Conservation (phyloP, 1,140 invertebrate genomes). For the Homarus americanus region DNA sequence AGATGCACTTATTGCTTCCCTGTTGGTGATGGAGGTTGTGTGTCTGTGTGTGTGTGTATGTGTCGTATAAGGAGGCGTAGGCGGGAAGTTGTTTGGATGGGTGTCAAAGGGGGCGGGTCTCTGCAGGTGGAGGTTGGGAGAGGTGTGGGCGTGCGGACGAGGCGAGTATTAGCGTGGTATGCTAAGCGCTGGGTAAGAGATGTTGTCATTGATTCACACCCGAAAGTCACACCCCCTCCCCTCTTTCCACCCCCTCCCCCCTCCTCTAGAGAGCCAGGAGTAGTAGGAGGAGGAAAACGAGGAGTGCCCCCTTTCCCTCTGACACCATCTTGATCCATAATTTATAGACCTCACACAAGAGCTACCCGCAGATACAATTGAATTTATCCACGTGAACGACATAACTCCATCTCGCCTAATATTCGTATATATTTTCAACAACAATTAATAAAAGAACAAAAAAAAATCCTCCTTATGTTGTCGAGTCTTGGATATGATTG, state of each 20-base stretch:
- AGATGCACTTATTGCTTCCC: too few species aligned
- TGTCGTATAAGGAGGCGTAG: not conserved
- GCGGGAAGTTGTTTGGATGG: not conserved
- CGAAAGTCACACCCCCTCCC: conserved; percentile 46
- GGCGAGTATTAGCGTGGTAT: conserved; percentile 49
- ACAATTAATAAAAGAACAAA: too few species aligned
- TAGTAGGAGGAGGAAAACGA: too few species aligned
- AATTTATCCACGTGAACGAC: too few species aligned
- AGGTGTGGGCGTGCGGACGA: conserved; percentile 1
- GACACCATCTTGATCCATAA: not conserved
- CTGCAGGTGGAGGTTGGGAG: not conserved
- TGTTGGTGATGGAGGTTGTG: not conserved
- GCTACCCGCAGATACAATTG: not conserved
- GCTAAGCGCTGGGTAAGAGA: conserved; percentile 58
- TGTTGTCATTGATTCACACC: conserved; percentile 66
- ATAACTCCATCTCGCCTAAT: too few species aligned
- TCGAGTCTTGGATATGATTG: too few species aligned
- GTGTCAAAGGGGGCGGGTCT: not conserved
- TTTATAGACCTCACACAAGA: conserved; percentile 6
- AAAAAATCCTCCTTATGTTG: too few species aligned
- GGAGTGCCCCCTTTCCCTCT: too few species aligned
- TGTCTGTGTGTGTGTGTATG: not conserved
- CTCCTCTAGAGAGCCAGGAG: too few species aligned
- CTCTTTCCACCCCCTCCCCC: too few species aligned
- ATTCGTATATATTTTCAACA: too few species aligned